A percentile compares a stretch with the other conserved stretches of the same genome.
Conservation (phyloP, 2,888 invertebrate genomes). For the Drosophila mettleri region DNA sequence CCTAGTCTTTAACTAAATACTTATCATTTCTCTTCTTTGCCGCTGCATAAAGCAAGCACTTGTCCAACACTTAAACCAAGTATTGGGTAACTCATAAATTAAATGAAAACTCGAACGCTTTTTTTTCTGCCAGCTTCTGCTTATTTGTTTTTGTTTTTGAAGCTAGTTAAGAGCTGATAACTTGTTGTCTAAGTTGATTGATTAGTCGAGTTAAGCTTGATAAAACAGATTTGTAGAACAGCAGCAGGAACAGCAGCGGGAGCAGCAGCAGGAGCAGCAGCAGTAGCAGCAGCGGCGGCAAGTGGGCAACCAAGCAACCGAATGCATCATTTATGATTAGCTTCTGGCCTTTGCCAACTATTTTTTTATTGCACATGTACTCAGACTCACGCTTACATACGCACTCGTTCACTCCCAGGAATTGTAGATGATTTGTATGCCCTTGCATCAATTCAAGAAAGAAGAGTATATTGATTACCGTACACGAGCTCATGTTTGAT, state of each 20-base stretch:
- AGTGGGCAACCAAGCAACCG: slow-evolving; percentile 6
- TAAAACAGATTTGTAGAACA: slow-evolving; percentile 31
- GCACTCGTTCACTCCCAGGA: not conserved
- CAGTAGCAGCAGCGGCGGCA: not conserved
- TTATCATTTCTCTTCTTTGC: too few relatives aligned
- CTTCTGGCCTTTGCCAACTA: slow-evolving; percentile 31
- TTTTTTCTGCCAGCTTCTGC: not conserved
- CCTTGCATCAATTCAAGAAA: not conserved
- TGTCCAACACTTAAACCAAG: not conserved
- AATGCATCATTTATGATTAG: slow-evolving; percentile 54
- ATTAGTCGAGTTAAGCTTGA: slow-evolving; percentile 50
- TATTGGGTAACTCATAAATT: not conserved
- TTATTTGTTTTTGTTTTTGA: slow-evolving; percentile 2
- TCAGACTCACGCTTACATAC: not conserved
- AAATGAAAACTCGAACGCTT: not conserved
- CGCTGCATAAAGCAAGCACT: not conserved
- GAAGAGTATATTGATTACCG: not conserved
- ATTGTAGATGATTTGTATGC: slow-evolving; percentile 30
- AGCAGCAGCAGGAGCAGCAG: not conserved
- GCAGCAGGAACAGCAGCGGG: not conserved
- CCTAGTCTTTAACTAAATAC: too few relatives aligned
- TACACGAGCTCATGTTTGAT: too few relatives aligned
- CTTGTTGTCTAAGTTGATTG: slow-evolving; percentile 54
- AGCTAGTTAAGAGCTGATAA: slow-evolving; percentile 51
- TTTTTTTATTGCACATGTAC: slow-evolving; percentile 11